Conservation (phyloP, 2,888 invertebrate genomes). For the Mechanitis messenoides region DNA sequence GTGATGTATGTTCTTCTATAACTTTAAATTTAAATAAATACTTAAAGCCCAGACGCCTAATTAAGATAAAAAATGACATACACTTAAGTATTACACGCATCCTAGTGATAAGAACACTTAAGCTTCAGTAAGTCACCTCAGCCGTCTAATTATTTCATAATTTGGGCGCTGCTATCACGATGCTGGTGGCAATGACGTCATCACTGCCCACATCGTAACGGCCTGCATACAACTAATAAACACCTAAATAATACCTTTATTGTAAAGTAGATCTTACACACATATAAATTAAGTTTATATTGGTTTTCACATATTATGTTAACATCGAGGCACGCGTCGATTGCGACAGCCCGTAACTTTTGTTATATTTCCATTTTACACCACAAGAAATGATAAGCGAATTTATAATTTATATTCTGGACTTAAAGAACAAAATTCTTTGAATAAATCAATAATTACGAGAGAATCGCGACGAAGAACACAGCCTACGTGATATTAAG, state of each 20-base stretch:
- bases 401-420: slow-evolving; percentile 27
- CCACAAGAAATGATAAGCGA: slow-evolving; percentile 36
- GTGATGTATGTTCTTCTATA: too few relatives aligned
- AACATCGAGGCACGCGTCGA: slow-evolving; percentile 60
- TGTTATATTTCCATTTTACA: slow-evolving; percentile 44
- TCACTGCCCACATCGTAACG: slow-evolving; percentile 46
- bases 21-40: too few relatives aligned
- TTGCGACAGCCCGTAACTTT: slow-evolving; percentile 52
- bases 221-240: slow-evolving; percentile 15
- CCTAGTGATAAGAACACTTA: slow-evolving; percentile 14
- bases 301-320: slow-evolving; percentile 29
- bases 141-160: slow-evolving; percentile 35
- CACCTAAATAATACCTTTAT: slow-evolving; percentile 14
- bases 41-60: not conserved
- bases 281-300: slow-evolving; percentile 36
- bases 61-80: slow-evolving; percentile 30
- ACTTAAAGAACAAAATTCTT: slow-evolving; percentile 36
- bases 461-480: slow-evolving; percentile 50
- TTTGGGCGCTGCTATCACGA: slow-evolving; percentile 27
- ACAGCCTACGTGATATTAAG: slow-evolving; percentile 65
- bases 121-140: slow-evolving; percentile 23
- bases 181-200: slow-evolving; percentile 48
- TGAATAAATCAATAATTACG: slow-evolving; percentile 30
- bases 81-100: slow-evolving; percentile 1
- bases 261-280: slow-evolving; percentile 31